Conservation (phyloP, 1,140 invertebrate genomes). For the Philotrypesis tridentata region DNA sequence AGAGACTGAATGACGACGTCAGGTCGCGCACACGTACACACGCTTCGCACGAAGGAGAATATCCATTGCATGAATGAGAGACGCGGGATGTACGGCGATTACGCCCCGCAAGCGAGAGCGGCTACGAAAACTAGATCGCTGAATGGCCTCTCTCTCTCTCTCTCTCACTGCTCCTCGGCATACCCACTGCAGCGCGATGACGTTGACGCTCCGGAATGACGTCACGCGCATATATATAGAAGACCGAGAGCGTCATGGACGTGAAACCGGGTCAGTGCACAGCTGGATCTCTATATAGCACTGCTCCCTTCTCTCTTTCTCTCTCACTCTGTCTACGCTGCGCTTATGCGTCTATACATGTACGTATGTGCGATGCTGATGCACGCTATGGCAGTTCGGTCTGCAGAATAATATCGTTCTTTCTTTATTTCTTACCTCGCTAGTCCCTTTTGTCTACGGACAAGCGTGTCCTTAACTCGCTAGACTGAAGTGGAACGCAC, state of each 20-base stretch:
- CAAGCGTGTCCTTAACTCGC: no score
- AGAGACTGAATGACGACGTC: background rate
- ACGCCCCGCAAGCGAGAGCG: slow-evolving; percentile 56
- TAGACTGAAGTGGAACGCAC: no score
- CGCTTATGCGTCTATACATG: no score
- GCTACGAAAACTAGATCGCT: slow-evolving; percentile 51
- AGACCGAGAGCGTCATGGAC: slow-evolving; percentile 61
- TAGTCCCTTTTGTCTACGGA: no score
- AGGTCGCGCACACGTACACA: background rate
- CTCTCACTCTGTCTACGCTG: no score
- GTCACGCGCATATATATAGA: slow-evolving; percentile 23
- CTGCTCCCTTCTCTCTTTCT: no score
- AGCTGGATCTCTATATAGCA: slow-evolving; percentile 43
- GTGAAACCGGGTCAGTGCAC: slow-evolving; percentile 63
- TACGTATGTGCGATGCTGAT: no score
- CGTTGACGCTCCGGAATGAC: slow-evolving; percentile 37
- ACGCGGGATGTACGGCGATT: slow-evolving; percentile 62
- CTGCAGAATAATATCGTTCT: background rate
- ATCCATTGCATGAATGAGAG: slow-evolving; percentile 67
- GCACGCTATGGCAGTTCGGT: no score
- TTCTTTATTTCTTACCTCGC: slow-evolving; percentile 46
- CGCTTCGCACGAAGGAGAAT: slow-evolving; percentile 49
- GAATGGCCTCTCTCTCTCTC: slow-evolving; percentile 52
- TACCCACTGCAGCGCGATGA: slow-evolving; percentile 21
- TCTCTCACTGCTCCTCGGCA: background rate